phyloP scores from a whole-genome alignment of 2,797 vertebrate genomes.

The Gorsachius magnificus region DNA sequence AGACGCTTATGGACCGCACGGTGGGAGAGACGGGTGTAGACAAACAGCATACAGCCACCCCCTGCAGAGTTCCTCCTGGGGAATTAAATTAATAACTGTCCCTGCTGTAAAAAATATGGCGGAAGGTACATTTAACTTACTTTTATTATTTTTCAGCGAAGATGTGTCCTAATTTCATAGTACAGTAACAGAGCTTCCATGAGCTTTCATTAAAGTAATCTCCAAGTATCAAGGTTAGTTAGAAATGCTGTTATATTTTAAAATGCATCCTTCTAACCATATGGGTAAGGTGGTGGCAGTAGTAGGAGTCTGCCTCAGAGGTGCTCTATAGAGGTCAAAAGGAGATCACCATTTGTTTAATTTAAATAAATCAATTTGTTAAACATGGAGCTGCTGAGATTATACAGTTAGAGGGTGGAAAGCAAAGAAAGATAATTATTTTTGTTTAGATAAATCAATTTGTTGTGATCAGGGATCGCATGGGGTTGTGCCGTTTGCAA shows the following conservation, averaged over 20 bases:
- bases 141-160: not conserved
- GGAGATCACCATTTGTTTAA: conserved; percentile 56
- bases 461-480: conserved; percentile 62
- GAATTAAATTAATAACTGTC: not conserved
- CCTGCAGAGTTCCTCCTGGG: not conserved
- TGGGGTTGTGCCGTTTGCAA: not conserved
- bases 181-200: not conserved
- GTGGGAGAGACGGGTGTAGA: not conserved
- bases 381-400: conserved; percentile 63
- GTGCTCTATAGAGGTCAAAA: conserved; percentile 46
- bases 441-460: conserved; percentile 76
- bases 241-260: not conserved
- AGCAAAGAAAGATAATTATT: conserved; percentile 66
- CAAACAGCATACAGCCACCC: not conserved
- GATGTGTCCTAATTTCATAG: not conserved
- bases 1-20: not conserved
- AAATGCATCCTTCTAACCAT: not conserved
- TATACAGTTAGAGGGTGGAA: conserved; percentile 43
- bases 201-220: not conserved
- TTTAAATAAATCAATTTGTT: conserved; percentile 72
- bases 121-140: not conserved
- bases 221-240: not conserved
- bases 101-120: not conserved
- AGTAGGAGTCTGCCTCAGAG: not conserved
- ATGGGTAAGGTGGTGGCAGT: not conserved